Evolutionary conservation across 2,888 invertebrate species (phyloP).

Genomic region (Rhamphomyia laevipes): DNA sequence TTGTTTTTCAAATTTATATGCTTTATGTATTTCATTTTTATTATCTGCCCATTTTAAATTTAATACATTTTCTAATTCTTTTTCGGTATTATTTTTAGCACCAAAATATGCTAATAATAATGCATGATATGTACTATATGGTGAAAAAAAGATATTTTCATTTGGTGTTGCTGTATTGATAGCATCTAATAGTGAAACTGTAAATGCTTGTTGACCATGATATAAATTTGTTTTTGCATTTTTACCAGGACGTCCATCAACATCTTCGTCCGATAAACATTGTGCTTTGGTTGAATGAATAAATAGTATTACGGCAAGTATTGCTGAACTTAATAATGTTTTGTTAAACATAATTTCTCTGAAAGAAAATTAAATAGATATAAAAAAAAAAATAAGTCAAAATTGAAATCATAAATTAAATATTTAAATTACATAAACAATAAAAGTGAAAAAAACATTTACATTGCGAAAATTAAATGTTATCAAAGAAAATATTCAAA

Average conservation of each 20-base stretch:
- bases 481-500: no score
- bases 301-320: not conserved
- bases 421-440: no score
- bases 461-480: no score
- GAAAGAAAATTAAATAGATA: no score
- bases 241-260: not conserved
- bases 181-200: conserved; percentile 55
- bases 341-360: no score
- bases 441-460: no score
- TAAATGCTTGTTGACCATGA: conserved; percentile 53
- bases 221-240: conserved; percentile 36
- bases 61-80: conserved; percentile 24
- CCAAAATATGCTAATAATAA: conserved; percentile 68
- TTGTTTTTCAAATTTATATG: conserved; percentile 61
- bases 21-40: conserved; percentile 60
- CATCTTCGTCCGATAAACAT: not conserved
- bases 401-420: no score
- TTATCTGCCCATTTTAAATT: conserved; percentile 36
- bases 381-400: no score
- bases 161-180: conserved; percentile 51
- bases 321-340: not conserved
- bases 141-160: conserved; percentile 78
- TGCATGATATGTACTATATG: conserved; percentile 74
- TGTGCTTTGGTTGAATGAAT: not conserved
- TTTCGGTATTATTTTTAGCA: conserved; percentile 58